Percentiles rank a stretch among this genome's conserved stretches.
Conservation (phyloP, 2,797 vertebrate genomes). For the Manis crassicaudata region DNA sequence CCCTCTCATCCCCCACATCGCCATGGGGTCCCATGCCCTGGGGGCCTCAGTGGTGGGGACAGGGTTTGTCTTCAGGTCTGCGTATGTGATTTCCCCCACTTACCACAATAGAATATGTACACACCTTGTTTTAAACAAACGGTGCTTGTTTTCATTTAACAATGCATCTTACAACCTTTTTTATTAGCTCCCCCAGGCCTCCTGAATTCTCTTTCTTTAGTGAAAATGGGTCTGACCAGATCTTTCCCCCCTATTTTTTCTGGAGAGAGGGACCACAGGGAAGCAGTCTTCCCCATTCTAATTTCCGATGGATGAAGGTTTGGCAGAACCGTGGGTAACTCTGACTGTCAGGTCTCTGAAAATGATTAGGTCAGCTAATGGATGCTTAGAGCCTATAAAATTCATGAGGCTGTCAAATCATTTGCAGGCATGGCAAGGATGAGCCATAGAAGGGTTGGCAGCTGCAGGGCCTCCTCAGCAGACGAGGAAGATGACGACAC, state of each 20-base stretch:
- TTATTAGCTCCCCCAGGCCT: background rate
- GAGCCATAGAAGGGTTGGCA: fast-evolving
- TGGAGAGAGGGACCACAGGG: background rate
- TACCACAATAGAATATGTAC: background rate
- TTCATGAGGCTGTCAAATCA: background rate
- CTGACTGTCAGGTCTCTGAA: conserved; percentile 34
- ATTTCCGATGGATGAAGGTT: background rate
- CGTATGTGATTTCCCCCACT: no score
- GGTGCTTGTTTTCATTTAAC: background rate
- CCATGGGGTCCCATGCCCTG: fast-evolving
- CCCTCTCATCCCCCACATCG: background rate
- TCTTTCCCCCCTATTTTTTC: background rate
- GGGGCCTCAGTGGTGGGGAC: fast-evolving
- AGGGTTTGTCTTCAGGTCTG: background rate
- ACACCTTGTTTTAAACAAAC: background rate
- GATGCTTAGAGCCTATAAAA: conserved; percentile 27
- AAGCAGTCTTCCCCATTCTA: background rate
- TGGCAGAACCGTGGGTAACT: background rate
- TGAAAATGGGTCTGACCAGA: background rate
- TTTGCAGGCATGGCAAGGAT: background rate
- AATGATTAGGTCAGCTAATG: conserved; percentile 51
- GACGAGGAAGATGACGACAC: fast-evolving
- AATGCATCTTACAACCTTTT: background rate
- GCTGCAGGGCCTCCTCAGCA: background rate
- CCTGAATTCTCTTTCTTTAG: background rate